Conservation (phyloP, 2,797 vertebrate genomes). For the Danio aesculapii region DNA sequence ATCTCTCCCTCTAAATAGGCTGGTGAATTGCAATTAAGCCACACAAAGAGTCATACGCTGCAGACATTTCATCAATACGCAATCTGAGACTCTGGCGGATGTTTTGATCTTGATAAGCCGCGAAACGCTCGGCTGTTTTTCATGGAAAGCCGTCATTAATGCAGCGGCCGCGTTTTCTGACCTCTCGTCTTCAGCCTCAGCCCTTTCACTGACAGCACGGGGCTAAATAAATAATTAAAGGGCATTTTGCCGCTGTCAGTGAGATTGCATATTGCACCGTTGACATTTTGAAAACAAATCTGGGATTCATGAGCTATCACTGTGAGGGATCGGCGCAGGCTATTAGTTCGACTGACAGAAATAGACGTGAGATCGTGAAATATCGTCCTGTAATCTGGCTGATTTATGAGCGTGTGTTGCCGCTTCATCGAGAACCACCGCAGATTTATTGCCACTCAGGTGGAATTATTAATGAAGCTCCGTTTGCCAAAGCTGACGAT, state of each 20-base stretch:
- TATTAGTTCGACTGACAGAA: slow-evolving; percentile 90
- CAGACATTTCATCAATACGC: slow-evolving; percentile 48
- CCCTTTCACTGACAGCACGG: slow-evolving; percentile 71
- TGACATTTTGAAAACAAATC: slow-evolving; percentile 87
- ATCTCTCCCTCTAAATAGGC: slow-evolving; percentile 10
- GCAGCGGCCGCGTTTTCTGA: slow-evolving; percentile 22
- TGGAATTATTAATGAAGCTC: slow-evolving; percentile 48
- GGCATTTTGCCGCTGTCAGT: slow-evolving; percentile 83
- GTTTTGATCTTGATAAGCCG: not conserved
- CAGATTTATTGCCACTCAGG: slow-evolving; percentile 58
- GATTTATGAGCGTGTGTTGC: slow-evolving; percentile 90
- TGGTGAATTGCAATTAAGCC: slow-evolving; percentile 10
- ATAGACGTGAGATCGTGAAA: slow-evolving; percentile 89
- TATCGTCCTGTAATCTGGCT: slow-evolving; percentile 91
- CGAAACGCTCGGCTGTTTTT: not conserved
- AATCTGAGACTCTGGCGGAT: not conserved
- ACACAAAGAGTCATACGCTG: slow-evolving; percentile 28
- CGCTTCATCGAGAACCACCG: slow-evolving; percentile 88
- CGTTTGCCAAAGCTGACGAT: slow-evolving; percentile 53
- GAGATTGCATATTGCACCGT: slow-evolving; percentile 84
- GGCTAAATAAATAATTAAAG: slow-evolving; percentile 58
- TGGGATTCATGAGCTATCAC: slow-evolving; percentile 88
- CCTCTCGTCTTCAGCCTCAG: slow-evolving; percentile 64
- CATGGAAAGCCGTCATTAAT: slow-evolving; percentile 48
- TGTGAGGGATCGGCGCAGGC: slow-evolving; percentile 84